Percentiles rank a stretch among this genome's conserved stretches.
Conservation (phyloP, 1,140 invertebrate genomes). For the Zaprionus tsacasi region DNA sequence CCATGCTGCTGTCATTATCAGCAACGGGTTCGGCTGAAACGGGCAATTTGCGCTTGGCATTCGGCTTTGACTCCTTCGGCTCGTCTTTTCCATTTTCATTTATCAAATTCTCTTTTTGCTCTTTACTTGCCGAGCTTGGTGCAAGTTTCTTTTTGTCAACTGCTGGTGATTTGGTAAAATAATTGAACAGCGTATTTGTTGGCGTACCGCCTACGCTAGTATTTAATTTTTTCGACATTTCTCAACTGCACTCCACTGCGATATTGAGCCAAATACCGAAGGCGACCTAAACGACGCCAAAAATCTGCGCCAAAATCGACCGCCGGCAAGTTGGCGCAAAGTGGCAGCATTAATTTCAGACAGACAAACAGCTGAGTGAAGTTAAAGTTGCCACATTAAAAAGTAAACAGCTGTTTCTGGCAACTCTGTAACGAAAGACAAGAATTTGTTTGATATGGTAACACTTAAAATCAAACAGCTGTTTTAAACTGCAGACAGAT, state of each 20-base stretch:
- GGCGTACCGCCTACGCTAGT: constrained; percentile 65
- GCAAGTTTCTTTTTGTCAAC: constrained; percentile 83
- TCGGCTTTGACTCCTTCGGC: constrained; percentile 20
- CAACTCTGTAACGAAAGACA: background rate
- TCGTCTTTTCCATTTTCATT: constrained; percentile 36
- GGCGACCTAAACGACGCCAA: constrained; percentile 50
- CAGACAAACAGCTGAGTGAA: background rate
- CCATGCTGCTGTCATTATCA: constrained; percentile 42
- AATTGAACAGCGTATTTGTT: constrained; percentile 86
- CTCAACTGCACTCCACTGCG: background rate
- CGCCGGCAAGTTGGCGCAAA: constrained; percentile 12
- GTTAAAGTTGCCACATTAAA: background rate
- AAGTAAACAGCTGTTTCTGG: constrained; percentile 11
- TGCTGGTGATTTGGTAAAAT: constrained; percentile 86
- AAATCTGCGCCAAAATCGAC: constrained; percentile 64
- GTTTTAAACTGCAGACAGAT: background rate
- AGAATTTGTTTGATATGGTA: background rate
- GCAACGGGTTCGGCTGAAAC: constrained; percentile 21
- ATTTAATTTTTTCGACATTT: constrained; percentile 78
- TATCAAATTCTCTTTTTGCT: constrained; percentile 60
- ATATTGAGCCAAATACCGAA: constrained; percentile 25
- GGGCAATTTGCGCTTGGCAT: constrained; percentile 51
- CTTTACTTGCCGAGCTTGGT: constrained; percentile 54
- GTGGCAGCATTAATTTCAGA: background rate
- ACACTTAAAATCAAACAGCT: background rate